Percentiles rank a stretch among this genome's conserved stretches.
These are phyloP conservation scores for Enteromius anoplus DNA, from an alignment of 2,797 vertebrate genomes.

Conservation along the genomic window DNA sequence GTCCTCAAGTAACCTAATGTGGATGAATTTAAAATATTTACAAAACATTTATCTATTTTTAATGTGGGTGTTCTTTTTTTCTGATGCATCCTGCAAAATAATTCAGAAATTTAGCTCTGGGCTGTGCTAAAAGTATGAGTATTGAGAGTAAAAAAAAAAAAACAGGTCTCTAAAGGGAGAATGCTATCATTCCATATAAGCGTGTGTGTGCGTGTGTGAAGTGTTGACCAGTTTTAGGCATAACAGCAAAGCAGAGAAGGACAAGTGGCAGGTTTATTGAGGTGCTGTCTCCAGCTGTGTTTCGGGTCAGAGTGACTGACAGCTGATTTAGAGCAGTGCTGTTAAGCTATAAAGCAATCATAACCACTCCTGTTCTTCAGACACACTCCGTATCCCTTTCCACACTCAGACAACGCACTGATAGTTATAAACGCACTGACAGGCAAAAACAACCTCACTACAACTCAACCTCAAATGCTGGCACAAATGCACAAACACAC, in stretches of 20 bases:
- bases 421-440: conserved; percentile 34
- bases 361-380: conserved; percentile 51
- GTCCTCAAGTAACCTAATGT: neutral
- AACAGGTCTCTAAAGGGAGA: neutral
- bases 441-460: neutral
- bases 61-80: neutral
- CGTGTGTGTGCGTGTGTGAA: neutral
- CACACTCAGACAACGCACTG: conserved; percentile 27
- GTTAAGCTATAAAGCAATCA: conserved; percentile 59
- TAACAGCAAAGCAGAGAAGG: conserved; percentile 25
- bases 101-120: neutral
- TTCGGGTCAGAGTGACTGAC: conserved; percentile 48
- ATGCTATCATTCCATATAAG: neutral
- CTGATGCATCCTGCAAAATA: neutral
- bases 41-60: neutral
- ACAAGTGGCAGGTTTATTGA: conserved; percentile 45
- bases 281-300: conserved; percentile 47
- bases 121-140: neutral
- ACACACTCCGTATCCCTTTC: conserved; percentile 17
- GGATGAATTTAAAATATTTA: neutral
- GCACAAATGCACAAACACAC: neutral
- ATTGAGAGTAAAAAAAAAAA: neutral
- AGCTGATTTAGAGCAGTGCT: conserved; percentile 55
- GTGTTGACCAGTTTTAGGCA: conserved; percentile 12
- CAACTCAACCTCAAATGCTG: neutral